Evolutionary conservation across 2,888 invertebrate species (phyloP).

Genomic region (Stenolophus ochropezus): DNA sequence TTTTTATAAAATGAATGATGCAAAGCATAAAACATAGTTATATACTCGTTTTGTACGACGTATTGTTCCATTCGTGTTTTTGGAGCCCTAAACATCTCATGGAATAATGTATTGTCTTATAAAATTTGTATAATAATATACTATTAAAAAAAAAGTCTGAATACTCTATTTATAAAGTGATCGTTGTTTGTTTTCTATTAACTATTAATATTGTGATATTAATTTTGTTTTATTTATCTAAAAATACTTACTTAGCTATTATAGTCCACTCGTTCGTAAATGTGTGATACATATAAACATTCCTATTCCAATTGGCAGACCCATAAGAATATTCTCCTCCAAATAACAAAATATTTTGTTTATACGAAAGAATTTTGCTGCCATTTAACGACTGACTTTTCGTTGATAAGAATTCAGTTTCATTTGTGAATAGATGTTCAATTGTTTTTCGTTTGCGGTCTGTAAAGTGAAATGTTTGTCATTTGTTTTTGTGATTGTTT

Average conservation of each 20-base stretch:
- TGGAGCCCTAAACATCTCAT: no score
- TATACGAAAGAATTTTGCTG: slow-evolving; percentile 68
- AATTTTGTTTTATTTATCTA: no score
- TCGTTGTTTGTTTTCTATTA: no score
- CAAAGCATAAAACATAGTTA: no score
- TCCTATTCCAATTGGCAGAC: slow-evolving; percentile 69
- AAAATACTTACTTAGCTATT: slow-evolving; percentile 65
- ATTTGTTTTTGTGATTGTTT: slow-evolving; percentile 3
- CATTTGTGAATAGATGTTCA: slow-evolving; percentile 61
- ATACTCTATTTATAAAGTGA: no score
- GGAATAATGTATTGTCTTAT: no score
- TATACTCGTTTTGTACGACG: no score
- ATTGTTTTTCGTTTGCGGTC: slow-evolving; percentile 39
- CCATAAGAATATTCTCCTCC: slow-evolving; percentile 70
- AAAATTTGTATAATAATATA: no score
- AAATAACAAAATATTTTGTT: slow-evolving; percentile 69
- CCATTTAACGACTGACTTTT: slow-evolving; percentile 64
- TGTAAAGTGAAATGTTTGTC: neutral
- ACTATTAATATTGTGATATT: no score
- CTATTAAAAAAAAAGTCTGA: no score
- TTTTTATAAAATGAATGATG: no score
- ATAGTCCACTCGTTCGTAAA: slow-evolving; percentile 68
- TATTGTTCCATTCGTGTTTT: no score
- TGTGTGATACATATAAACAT: slow-evolving; percentile 69
- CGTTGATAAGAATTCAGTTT: neutral